Evolutionary conservation across 2,797 vertebrate genomes (phyloP).

Genomic region (Pseudochromis fuscus): DNA sequence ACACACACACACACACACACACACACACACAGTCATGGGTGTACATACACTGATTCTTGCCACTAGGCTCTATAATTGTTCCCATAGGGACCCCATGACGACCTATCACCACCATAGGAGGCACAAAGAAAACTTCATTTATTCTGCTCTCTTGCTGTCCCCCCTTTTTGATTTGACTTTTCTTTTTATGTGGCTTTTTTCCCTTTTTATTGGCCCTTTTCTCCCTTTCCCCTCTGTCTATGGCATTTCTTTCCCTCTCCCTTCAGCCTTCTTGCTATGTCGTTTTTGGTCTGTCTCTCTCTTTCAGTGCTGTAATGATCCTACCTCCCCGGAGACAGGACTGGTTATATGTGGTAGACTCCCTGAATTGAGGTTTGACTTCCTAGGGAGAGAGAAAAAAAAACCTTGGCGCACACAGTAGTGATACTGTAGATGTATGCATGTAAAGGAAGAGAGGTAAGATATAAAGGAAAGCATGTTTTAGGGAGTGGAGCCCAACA

Average conservation of each 20-base stretch:
- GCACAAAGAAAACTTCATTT: conserved; percentile 66
- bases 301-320: conserved; percentile 45
- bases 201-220: conserved; percentile 43
- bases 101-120: conserved; percentile 62
- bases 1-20: conserved; percentile 16
- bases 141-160: conserved; percentile 55
- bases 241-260: conserved; percentile 39
- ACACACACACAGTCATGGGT: too few species aligned
- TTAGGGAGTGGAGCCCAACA: conserved; percentile 1
- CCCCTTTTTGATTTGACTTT: conserved; percentile 63
- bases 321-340: conserved; percentile 45
- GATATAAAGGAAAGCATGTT: conserved; percentile 9
- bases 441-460: conserved; percentile 17
- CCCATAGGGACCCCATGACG: conserved; percentile 73
- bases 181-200: conserved; percentile 50
- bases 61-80: conserved; percentile 74
- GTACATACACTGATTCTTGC: conserved; percentile 48
- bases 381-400: conserved; percentile 26
- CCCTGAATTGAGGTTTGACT: conserved; percentile 50
- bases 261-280: conserved; percentile 17
- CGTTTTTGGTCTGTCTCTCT: conserved; percentile 34
- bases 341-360: conserved; percentile 47
- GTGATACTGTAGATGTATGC: conserved; percentile 7
- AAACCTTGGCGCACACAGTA: conserved; percentile 5
- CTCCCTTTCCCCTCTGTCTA: conserved; percentile 21